A percentile compares a stretch with the other conserved stretches of the same genome.
phyloP scores from a whole-genome alignment of 2,888 invertebrate genomes.

The Eurytoma californica region DNA sequence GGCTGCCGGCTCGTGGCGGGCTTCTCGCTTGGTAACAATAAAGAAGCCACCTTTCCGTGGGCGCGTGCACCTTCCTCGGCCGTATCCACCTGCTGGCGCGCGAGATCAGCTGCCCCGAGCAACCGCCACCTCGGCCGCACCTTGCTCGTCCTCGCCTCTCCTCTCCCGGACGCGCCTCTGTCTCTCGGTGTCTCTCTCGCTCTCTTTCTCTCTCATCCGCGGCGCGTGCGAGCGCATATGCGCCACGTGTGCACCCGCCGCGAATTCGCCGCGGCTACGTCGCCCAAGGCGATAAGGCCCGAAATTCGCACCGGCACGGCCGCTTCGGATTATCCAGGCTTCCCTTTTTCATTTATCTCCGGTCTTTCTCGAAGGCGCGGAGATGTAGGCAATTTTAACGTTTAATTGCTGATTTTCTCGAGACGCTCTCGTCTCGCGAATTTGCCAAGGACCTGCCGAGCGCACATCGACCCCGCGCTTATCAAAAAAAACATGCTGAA shows the following conservation, averaged over 20 bases:
- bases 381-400: not conserved
- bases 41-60: constrained; percentile 71
- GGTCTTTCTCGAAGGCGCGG: not conserved
- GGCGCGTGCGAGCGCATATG: constrained; percentile 10
- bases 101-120: constrained; percentile 73
- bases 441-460: not conserved
- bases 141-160: constrained; percentile 32
- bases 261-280: not conserved
- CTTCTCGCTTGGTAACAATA: constrained; percentile 71
- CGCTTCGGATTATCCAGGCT: not conserved
- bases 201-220: not conserved
- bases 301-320: not conserved
- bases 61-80: constrained; percentile 49
- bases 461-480: not conserved
- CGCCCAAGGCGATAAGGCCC: too few relatives aligned
- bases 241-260: not conserved
- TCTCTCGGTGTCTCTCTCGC: not conserved
- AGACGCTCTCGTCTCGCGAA: not conserved
- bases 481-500: not conserved
- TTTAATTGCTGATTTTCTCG: not conserved
- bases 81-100: constrained; percentile 74
- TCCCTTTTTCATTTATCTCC: not conserved
- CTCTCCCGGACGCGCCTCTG: constrained; percentile 7
- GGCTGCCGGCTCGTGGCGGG: constrained; percentile 47
- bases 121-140: constrained; percentile 39